phyloP scores from a whole-genome alignment of 1,140 invertebrate species.

The Oppia nitens region DNA sequence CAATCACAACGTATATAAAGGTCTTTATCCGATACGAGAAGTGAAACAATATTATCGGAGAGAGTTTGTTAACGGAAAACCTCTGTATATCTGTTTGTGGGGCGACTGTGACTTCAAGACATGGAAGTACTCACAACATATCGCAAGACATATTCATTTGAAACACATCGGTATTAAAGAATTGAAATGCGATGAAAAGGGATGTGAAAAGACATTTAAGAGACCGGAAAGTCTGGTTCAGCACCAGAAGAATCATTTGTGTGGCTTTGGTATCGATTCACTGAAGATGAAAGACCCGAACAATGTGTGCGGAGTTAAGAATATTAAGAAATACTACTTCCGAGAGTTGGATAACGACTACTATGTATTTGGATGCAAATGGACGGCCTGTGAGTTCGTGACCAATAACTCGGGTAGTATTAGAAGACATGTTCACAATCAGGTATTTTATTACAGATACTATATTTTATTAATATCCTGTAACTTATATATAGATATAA shows the following conservation, averaged over 20 bases:
- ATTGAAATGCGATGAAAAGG: not conserved
- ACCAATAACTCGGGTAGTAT: constrained; percentile 11
- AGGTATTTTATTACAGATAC: no score
- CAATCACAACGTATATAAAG: constrained; percentile 1
- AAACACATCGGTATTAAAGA: constrained; percentile 13
- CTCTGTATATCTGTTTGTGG: constrained; percentile 2
- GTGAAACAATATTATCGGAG: constrained; percentile 11
- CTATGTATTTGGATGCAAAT: constrained; percentile 5
- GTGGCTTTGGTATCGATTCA: constrained; percentile 12
- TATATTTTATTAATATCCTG: no score
- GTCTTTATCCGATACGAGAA: constrained; percentile 9
- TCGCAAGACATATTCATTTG: constrained; percentile 4
- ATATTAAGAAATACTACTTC: constrained; percentile 3
- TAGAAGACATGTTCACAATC: constrained; percentile 11
- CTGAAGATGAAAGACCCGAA: constrained; percentile 1
- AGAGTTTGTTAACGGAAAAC: not conserved
- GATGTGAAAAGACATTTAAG: constrained; percentile 8
- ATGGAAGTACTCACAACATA: constrained; percentile 14
- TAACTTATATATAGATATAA: no score
- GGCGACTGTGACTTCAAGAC: not conserved
- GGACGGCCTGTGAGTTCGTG: not conserved
- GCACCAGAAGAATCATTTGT: constrained; percentile 11
- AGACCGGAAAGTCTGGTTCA: constrained; percentile 9
- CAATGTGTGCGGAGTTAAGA: constrained; percentile 6
- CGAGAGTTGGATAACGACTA: constrained; percentile 1